Conservation (phyloP, 2,888 invertebrate genomes). For the Drepana falcataria region DNA sequence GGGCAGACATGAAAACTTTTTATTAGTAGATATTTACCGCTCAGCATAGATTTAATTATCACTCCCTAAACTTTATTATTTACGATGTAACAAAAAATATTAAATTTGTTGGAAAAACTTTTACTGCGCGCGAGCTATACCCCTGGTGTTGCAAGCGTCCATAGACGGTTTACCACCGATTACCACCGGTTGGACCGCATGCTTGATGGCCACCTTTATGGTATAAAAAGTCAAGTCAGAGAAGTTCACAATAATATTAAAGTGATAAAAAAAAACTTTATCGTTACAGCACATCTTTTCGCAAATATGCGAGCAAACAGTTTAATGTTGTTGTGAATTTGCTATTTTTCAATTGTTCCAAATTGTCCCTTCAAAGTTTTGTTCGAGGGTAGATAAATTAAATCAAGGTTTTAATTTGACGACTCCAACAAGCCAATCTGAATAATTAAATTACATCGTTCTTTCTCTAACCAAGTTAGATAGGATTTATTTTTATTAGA, state of each 20-base stretch:
- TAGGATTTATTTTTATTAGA: constrained; percentile 28
- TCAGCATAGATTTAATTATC: not conserved
- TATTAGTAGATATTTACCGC: not conserved
- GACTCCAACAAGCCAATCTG: constrained; percentile 55
- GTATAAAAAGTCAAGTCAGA: too few species aligned
- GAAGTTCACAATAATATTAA: too few species aligned
- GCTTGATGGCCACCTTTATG: too few species aligned
- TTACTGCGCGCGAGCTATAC: too few species aligned
- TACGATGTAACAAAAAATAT: not conserved
- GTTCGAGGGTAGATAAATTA: constrained; percentile 35
- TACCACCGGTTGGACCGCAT: too few species aligned
- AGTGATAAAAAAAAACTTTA: too few species aligned
- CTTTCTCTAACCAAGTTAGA: constrained; percentile 48
- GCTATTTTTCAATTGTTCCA: constrained; percentile 4
- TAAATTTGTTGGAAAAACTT: not conserved
- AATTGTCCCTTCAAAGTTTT: constrained; percentile 1
- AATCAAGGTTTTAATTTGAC: constrained; percentile 56
- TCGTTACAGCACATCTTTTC: too few species aligned
- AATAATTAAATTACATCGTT: constrained; percentile 57
- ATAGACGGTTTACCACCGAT: not conserved
- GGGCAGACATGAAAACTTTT: not conserved
- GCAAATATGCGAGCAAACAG: not conserved
- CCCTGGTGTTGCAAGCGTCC: not conserved
- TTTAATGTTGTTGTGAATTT: not conserved
- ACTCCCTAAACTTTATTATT: not conserved